Evolutionary conservation across 2,888 invertebrate genomes (phyloP), one percentile per base, ranked within the genome.

Genomic region (Hedya salicella): DNA sequence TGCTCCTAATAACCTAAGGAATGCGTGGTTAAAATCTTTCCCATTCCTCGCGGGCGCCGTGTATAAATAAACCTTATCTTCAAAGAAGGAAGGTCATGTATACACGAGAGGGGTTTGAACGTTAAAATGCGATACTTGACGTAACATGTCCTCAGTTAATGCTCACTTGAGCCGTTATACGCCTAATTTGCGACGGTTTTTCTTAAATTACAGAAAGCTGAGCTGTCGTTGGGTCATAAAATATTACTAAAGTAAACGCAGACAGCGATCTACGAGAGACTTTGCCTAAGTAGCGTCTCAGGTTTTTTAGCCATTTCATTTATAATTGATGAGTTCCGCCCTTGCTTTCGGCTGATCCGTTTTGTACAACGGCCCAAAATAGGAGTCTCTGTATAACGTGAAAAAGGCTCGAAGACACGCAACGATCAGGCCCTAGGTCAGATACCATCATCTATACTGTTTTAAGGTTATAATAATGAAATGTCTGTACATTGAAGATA

Each of bases 121-220:
- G 42, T 61, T 61, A 42, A 66, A 54, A 66, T 54, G 65, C 48
- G 21, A 17, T 61, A 42, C 60, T 66, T 49, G 61, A 54, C 40
- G 48, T 21, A 17, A 30, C 42, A 54, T 49, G 61, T 54, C 66
- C 48, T 49, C 32, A 48, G 53, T 54, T 54, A 54, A 66, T 61
- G 48, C 54, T 48, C 46, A 53, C 54, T 61, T 66, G 40, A 42
- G 57, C 32, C 54, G 32, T 64, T 59, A 61, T 48, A 42, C 19
- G 14, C 48, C 16, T 61, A 46, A 40, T 54, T 61, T 21, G 19
- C 21, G 14, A 54, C 32, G 19, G 30, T 61, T 60, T 52, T 42
- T 54, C 30, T 49, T 61, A 32, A 61, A 42, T 54, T 17, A 54
- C 60, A 36, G 48, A 66, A 65, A 14, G 19, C 30, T 21, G 57